phyloP scores from a whole-genome alignment of 1,140 invertebrate species.

The Drosophila truncata region DNA sequence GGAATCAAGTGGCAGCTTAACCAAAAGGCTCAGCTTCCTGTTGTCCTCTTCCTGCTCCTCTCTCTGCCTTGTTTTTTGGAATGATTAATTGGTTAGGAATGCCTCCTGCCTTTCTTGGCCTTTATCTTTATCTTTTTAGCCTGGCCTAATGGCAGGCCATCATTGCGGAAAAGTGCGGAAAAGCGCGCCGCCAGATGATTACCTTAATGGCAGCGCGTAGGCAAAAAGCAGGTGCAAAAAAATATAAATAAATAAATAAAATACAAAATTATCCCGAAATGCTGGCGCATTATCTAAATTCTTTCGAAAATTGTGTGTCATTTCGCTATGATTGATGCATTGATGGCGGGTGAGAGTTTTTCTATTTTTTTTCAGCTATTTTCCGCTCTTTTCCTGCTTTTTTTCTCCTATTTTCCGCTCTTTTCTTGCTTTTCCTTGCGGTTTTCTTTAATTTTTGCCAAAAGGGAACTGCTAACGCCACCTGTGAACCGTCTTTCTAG shows the following conservation, averaged over 20 bases:
- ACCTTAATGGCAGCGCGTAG: constrained; percentile 8
- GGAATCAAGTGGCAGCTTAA: constrained; percentile 29
- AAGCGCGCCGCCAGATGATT: constrained; percentile 55
- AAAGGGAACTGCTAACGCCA: constrained; percentile 27
- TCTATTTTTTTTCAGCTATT: not conserved
- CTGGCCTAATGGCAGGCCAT: constrained; percentile 68
- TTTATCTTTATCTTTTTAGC: constrained; percentile 62
- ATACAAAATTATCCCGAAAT: constrained; percentile 2
- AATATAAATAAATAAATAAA: constrained; percentile 13
- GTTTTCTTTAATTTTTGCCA: not conserved
- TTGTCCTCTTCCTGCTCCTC: not conserved
- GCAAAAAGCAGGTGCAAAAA: constrained; percentile 20
- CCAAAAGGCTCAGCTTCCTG: constrained; percentile 7
- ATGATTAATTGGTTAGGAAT: constrained; percentile 73
- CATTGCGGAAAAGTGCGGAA: constrained; percentile 44
- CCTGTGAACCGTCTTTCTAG: constrained; percentile 3
- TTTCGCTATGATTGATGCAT: constrained; percentile 64
- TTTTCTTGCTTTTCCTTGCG: not conserved
- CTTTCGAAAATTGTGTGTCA: constrained; percentile 53
- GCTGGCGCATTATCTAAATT: constrained; percentile 40
- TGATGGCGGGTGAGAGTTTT: not conserved
- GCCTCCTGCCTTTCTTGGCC: constrained; percentile 22
- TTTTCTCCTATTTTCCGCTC: not conserved
- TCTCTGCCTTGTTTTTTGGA: not conserved
- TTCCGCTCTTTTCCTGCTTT: not conserved